phyloP scores from a whole-genome alignment of 2,888 invertebrate genomes.

The Drosophila cyrtoloma region DNA sequence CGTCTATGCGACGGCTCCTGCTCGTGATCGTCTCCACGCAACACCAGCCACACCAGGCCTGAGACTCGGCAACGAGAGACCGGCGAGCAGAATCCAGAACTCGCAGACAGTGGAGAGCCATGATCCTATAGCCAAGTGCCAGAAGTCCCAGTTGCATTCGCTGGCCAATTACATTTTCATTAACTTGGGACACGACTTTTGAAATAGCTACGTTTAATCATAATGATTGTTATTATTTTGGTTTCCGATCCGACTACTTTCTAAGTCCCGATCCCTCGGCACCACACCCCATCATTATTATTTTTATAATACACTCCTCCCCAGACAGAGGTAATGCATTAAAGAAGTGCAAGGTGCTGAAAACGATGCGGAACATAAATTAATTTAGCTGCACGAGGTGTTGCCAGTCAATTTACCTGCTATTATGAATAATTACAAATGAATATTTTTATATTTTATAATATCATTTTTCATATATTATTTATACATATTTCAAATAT shows the following conservation, averaged over 20 bases:
- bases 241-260: slow-evolving; percentile 43
- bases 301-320: slow-evolving; percentile 45
- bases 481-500: not conserved
- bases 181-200: slow-evolving; percentile 86
- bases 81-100: not conserved
- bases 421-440: slow-evolving; percentile 31
- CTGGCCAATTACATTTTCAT: slow-evolving; percentile 86
- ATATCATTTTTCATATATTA: not conserved
- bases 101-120: slow-evolving; percentile 27
- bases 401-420: slow-evolving; percentile 36
- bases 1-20: slow-evolving; percentile 50
- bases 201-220: slow-evolving; percentile 85
- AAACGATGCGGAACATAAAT: slow-evolving; percentile 65
- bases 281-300: slow-evolving; percentile 40
- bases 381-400: slow-evolving; percentile 50
- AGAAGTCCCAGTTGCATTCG: slow-evolving; percentile 77
- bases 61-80: not conserved
- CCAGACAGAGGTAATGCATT: slow-evolving; percentile 36
- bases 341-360: slow-evolving; percentile 69
- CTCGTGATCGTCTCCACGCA: slow-evolving; percentile 46
- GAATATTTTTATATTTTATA: not conserved
- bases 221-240: slow-evolving; percentile 85
- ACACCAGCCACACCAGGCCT: slow-evolving; percentile 35
- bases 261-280: slow-evolving; percentile 48
- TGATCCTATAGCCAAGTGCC: slow-evolving; percentile 21